phyloP scores from a whole-genome alignment of 2,797 vertebrate genomes.

The Sebastes kiyomatsui region DNA sequence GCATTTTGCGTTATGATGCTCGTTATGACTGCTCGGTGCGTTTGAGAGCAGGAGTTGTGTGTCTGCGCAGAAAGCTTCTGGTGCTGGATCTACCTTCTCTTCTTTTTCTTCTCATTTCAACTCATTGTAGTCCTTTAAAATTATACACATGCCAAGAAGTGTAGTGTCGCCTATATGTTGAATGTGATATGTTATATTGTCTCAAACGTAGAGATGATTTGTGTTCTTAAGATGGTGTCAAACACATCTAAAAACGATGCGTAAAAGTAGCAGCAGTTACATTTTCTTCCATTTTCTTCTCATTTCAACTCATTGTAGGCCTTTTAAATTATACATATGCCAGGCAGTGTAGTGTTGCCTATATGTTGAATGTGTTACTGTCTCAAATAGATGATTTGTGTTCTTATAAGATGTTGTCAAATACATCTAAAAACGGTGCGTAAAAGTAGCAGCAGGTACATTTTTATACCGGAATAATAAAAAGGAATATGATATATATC shows the following conservation, averaged over 20 bases:
- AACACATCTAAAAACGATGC: neutral
- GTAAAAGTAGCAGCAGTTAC: neutral
- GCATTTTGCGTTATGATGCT: slow-evolving; percentile 43
- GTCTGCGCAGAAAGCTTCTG: neutral
- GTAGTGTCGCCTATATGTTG: neutral
- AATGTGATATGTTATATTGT: no score
- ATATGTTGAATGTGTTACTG: no score
- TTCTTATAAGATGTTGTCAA: neutral
- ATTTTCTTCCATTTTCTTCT: no score
- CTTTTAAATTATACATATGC: no score
- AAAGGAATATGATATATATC: neutral
- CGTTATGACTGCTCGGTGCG: slow-evolving; percentile 31
- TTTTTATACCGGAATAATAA: neutral
- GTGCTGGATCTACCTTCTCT: neutral
- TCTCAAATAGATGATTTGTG: neutral
- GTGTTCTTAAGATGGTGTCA: neutral
- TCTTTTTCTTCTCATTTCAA: neutral
- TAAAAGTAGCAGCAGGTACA: neutral
- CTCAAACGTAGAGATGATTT: neutral
- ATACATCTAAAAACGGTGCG: neutral
- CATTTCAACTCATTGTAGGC: no score
- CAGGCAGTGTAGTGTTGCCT: no score
- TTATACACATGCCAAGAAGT: neutral
- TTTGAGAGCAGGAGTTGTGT: slow-evolving; percentile 35
- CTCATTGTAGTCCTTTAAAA: neutral